These are phyloP conservation scores for Sphecodes monilicornis DNA, from an alignment of 2,888 invertebrate genomes.

Conservation along the genomic window DNA sequence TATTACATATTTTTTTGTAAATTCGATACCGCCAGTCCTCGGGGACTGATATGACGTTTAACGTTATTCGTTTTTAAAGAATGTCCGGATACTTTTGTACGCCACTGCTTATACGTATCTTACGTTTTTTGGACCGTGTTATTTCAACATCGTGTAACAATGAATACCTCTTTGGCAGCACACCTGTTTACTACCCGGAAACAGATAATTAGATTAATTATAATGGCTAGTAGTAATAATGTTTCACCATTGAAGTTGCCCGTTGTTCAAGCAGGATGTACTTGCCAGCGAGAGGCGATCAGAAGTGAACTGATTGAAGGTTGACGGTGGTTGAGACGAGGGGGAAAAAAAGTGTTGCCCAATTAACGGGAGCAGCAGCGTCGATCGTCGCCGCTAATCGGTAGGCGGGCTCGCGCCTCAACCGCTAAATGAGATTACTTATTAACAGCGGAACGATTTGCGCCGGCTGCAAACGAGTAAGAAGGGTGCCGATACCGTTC, in stretches of 20 bases:
- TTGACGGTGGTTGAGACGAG: constrained; percentile 50
- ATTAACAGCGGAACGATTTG: constrained; percentile 60
- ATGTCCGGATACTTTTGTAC: no score
- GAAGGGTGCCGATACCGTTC: constrained; percentile 46
- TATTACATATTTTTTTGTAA: no score
- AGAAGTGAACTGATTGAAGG: constrained; percentile 60
- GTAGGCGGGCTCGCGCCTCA: constrained; percentile 25
- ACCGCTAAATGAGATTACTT: constrained; percentile 61
- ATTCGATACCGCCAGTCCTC: no score
- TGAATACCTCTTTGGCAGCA: background rate
- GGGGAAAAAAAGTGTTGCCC: constrained; percentile 60
- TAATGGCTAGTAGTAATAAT: background rate
- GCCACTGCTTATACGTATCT: no score
- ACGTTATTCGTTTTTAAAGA: no score
- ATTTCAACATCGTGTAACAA: no score
- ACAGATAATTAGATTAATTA: background rate
- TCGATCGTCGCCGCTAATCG: constrained; percentile 57
- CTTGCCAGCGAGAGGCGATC: constrained; percentile 48
- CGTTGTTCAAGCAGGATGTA: constrained; percentile 44
- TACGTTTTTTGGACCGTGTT: no score
- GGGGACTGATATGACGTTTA: no score
- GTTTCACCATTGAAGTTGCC: background rate
- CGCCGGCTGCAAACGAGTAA: constrained; percentile 27
- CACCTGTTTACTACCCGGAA: background rate
- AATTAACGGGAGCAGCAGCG: constrained; percentile 62